Percentiles rank a stretch among this genome's conserved stretches.
Evolutionary conservation across 2,113 vertebrate species (phyloP).

Genomic region (Dolichotis patagonum): DNA sequence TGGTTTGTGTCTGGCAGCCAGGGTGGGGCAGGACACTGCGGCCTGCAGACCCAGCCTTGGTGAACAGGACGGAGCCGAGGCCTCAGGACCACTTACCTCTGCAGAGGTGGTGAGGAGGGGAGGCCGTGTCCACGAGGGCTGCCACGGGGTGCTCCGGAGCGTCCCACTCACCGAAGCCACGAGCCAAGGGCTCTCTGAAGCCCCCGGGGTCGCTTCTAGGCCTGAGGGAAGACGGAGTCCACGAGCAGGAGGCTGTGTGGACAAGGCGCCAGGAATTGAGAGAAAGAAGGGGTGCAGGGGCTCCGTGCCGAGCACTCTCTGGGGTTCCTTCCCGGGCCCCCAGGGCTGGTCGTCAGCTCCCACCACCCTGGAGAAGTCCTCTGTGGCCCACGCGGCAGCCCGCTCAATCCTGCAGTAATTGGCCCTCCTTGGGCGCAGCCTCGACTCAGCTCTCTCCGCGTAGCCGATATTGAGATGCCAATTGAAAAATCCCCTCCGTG

Average conservation of each 20-base stretch:
- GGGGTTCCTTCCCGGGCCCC: neutral
- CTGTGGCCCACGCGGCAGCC: accelerated
- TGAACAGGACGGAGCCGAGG: neutral
- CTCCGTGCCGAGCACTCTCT: neutral
- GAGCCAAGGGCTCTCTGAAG: neutral
- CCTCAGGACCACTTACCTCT: accelerated
- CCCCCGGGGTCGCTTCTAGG: neutral
- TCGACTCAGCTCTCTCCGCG: accelerated
- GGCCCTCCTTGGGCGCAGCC: neutral
- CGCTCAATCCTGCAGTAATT: accelerated
- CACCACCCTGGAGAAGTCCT: accelerated
- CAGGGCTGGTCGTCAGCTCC: no score
- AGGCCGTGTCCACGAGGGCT: accelerated
- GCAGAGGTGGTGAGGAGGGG: neutral
- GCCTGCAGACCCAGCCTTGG: neutral
- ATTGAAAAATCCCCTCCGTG: neutral
- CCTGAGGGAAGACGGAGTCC: accelerated
- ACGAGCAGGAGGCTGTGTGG: accelerated
- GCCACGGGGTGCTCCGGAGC: accelerated
- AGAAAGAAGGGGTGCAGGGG: neutral
- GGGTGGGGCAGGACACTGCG: no score
- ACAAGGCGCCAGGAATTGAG: accelerated
- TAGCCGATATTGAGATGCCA: neutral
- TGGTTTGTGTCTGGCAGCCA: neutral
- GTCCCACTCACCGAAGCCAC: accelerated